Conservation (phyloP, 37 sponge, comb jelly and placozoan species). For the Haliclona indistincta region DNA sequence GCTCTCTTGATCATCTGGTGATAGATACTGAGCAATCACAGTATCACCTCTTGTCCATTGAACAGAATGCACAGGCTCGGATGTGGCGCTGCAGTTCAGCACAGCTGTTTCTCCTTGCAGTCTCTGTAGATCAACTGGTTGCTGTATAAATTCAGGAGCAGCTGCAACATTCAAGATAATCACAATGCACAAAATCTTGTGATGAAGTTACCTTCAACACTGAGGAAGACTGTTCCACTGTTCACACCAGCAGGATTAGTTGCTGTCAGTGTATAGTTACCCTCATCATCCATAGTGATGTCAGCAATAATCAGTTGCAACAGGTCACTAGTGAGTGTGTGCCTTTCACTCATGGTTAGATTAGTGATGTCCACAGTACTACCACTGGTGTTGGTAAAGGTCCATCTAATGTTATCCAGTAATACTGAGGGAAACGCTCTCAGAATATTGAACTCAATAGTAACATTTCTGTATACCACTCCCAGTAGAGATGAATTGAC, state of each 20-base stretch:
- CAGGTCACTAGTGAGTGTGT: not conserved
- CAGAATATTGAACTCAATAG: not conserved
- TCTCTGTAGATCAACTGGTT: not conserved
- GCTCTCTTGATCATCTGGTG: not conserved
- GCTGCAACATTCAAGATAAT: not conserved
- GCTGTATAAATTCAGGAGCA: not conserved
- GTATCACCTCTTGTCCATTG: not conserved
- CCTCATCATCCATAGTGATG: not conserved
- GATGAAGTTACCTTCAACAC: slow-evolving; percentile 5
- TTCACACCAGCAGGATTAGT: not conserved
- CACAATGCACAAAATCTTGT: too few species aligned
- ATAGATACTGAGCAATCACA: not conserved
- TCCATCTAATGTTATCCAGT: not conserved
- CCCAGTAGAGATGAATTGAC: not conserved
- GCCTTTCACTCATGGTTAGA: not conserved
- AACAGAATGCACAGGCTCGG: not conserved
- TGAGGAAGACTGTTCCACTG: not conserved
- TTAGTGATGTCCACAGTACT: not conserved
- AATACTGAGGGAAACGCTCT: not conserved
- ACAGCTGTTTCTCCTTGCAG: not conserved
- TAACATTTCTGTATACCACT: slow-evolving; percentile 1
- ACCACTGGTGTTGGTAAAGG: not conserved
- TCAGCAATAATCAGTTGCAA: not conserved
- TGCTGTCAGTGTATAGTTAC: not conserved
- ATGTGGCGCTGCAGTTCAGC: not conserved